Evolutionary conservation across 2,797 vertebrate genomes (phyloP), one percentile per base, ranked within the genome.

Genomic region (Cephalopachus bancanus): DNA sequence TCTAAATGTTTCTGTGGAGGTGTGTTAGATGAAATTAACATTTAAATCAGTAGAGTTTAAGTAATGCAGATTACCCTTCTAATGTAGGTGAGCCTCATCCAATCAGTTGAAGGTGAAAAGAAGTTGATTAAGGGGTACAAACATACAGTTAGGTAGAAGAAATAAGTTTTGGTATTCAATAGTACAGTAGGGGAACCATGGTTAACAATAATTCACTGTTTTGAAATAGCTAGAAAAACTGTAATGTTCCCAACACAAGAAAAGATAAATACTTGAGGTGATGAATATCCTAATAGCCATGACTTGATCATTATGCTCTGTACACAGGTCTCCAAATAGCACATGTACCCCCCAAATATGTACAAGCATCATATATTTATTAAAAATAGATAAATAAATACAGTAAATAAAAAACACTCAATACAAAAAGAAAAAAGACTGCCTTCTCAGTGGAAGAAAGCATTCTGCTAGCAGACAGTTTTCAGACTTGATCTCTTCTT

Each of bases 31-130:
- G 22, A 89, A 92, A 84, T 93, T 62, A 86, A 11, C 44, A 89
- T 93, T 95, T 78, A 94, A 91, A 15, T 89, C 49, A 78, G 69
- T 67, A 30, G 65, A 87, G 2, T 85, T 89, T 89, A 72, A 72
- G 37, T 67, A 22, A 93, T 44, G 44, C 44, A 91, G 33, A 30
- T 96, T 89, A 57, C 17, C 16, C 7, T 94, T 69, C 19, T 30
- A 86, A 80, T 44, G 33, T 20, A 60, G n/a, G 57, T 55, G n/a
- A 71, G 16, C 44, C 4, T 85, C 24, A 80, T 26, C 14, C 12
- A 60, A 22, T 83, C 65, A 92, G 71, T 30, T 92, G 71, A 97
- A 79, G n/a, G 10, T 71, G 78, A 55, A 80, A n/a, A 59, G n/a
- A 80, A n/a, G n/a, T 80, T 80, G 55, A n/a, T 80, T 59, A 37